A percentile compares a stretch with the other conserved stretches of the same genome.
phyloP scores from a whole-genome alignment of 53 echinoderm and acorn worm species.

The Antedon mediterranea region DNA sequence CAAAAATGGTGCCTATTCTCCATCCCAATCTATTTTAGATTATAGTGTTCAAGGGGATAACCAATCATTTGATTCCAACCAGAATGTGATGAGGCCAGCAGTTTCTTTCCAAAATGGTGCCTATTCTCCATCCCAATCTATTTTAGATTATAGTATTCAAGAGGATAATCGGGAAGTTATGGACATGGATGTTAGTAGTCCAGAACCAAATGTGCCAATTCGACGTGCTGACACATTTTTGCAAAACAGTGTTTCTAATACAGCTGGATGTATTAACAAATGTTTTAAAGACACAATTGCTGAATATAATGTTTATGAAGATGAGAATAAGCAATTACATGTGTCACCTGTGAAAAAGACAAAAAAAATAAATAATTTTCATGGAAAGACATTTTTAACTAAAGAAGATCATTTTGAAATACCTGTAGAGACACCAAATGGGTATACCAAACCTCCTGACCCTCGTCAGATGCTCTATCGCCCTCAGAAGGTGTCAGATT shows the following conservation, averaged over 20 bases:
- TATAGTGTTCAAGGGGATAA: no score
- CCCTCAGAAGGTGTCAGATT: no score
- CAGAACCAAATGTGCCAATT: neutral
- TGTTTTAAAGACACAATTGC: neutral
- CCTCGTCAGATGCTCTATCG: no score
- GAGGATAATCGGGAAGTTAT: neutral
- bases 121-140: no score
- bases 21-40: no score
- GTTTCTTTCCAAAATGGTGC: no score
- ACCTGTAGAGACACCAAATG: neutral
- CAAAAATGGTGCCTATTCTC: no score
- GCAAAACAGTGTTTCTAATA: neutral
- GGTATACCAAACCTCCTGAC: neutral
- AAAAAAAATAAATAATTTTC: neutral
- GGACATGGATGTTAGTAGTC: neutral
- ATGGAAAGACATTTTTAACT: neutral
- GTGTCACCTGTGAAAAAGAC: neutral
- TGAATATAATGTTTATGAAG: neutral
- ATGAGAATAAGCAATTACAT: neutral
- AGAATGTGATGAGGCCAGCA: no score
- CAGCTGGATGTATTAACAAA: neutral
- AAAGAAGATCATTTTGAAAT: neutral
- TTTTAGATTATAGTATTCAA: neutral
- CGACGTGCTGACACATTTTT: neutral
- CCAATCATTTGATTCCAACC: no score